Conservation (phyloP, 2,113 vertebrate species). For the Ondatra zibethicus region DNA sequence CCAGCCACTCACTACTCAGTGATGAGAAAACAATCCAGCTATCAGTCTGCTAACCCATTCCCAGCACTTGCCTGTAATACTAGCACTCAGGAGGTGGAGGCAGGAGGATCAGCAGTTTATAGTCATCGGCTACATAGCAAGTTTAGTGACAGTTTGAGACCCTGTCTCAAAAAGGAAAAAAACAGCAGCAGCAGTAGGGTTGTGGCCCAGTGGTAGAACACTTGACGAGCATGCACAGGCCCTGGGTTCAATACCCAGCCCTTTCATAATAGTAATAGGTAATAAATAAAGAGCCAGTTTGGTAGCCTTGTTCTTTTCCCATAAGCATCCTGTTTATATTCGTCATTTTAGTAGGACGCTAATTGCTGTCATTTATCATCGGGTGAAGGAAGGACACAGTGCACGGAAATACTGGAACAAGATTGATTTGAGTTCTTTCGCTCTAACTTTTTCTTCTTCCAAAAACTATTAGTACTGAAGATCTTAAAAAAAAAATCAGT, state of each 20-base stretch:
- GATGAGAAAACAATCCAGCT: background rate
- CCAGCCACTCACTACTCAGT: background rate
- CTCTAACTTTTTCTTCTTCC: conserved; percentile 47
- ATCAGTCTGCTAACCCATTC: background rate
- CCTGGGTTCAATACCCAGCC: background rate
- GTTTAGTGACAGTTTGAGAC: background rate
- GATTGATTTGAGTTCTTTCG: conserved; percentile 18
- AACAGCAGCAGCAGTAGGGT: background rate
- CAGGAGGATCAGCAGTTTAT: background rate
- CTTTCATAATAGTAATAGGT: background rate
- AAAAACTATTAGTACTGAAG: conserved; percentile 44
- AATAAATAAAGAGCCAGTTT: background rate
- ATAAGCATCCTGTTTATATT: conserved; percentile 21
- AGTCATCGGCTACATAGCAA: background rate
- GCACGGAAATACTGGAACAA: conserved; percentile 24
- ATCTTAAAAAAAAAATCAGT: background rate
- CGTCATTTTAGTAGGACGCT: conserved; percentile 1
- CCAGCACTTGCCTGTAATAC: background rate
- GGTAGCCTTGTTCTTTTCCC: background rate
- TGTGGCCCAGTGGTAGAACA: background rate
- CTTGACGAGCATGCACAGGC: background rate
- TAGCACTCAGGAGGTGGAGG: background rate
- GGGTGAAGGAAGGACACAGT: background rate
- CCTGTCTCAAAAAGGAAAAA: background rate
- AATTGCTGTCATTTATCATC: background rate